Evolutionary conservation across 2,113 vertebrate species (phyloP).

Genomic region (Clarias macrocephalus): DNA sequence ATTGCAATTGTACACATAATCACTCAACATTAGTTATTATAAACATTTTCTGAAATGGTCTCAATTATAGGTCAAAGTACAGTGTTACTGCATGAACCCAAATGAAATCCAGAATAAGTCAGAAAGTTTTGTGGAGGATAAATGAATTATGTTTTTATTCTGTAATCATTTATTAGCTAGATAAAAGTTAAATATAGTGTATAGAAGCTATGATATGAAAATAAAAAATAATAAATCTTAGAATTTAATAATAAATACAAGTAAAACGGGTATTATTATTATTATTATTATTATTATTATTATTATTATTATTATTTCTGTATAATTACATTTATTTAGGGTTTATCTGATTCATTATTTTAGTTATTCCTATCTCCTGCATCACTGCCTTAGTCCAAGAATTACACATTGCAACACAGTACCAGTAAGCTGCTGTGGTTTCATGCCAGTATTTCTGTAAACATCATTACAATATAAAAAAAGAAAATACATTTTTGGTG

Average conservation of each 20-base stretch:
- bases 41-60: not conserved
- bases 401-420: slow-evolving; percentile 8
- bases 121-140: not conserved
- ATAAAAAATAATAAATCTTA: not conserved
- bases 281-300: not conserved
- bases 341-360: not conserved
- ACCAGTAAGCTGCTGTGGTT: not conserved
- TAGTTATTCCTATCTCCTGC: not conserved
- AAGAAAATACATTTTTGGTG: not conserved
- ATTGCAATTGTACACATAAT: not conserved
- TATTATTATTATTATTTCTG: not conserved
- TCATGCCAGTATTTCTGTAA: slow-evolving; percentile 32
- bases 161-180: not conserved
- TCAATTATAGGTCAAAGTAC: not conserved
- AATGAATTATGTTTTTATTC: not conserved
- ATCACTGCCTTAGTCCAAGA: not conserved
- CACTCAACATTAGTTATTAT: not conserved
- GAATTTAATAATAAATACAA: not conserved
- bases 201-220: not conserved
- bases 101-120: not conserved
- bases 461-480: slow-evolving; percentile 9
- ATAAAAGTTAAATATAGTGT: not conserved
- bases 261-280: not conserved
- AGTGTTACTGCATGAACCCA: not conserved
- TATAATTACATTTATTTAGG: not conserved